Evolutionary conservation across 2,113 vertebrate genomes (phyloP).

Genomic region (Symphodus melops): DNA sequence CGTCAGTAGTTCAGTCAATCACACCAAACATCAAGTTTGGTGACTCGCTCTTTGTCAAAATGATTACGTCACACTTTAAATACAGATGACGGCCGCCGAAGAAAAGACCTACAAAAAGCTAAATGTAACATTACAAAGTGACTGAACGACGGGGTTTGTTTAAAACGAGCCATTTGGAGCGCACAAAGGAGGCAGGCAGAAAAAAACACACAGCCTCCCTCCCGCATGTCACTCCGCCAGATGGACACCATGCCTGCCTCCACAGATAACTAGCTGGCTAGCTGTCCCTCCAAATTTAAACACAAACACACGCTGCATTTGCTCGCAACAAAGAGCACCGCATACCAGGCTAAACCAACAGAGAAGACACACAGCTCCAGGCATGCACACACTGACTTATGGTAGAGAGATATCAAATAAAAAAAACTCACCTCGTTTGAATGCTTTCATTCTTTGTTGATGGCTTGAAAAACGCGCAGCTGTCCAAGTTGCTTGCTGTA

Average conservation of each 20-base stretch:
- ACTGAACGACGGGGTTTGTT: conserved; percentile 1
- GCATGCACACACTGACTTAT: neutral
- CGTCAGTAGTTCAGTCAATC: neutral
- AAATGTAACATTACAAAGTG: neutral
- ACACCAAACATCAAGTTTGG: conserved; percentile 16
- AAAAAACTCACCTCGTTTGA: conserved; percentile 83
- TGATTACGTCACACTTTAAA: neutral
- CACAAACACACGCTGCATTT: conserved; percentile 78
- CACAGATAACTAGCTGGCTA: conserved; percentile 77
- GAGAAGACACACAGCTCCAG: conserved; percentile 11
- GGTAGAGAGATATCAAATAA: neutral
- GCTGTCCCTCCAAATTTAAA: conserved; percentile 79
- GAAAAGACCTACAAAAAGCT: neutral
- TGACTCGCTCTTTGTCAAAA: neutral
- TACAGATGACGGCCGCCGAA: fast-evolving
- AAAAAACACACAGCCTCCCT: conserved; percentile 57
- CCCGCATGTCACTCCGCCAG: conserved; percentile 78
- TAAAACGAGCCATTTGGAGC: conserved; percentile 62
- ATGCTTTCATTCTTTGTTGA: conserved; percentile 86
- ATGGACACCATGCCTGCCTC: conserved; percentile 83
- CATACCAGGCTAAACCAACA: conserved; percentile 67
- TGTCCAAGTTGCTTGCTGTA: conserved; percentile 79
- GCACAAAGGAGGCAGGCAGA: conserved; percentile 70
- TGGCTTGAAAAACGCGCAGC: conserved; percentile 73
- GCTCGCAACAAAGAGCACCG: conserved; percentile 65